Evolutionary conservation across 2,888 invertebrate species (phyloP).

Genomic region (Drosophila eohydei): DNA sequence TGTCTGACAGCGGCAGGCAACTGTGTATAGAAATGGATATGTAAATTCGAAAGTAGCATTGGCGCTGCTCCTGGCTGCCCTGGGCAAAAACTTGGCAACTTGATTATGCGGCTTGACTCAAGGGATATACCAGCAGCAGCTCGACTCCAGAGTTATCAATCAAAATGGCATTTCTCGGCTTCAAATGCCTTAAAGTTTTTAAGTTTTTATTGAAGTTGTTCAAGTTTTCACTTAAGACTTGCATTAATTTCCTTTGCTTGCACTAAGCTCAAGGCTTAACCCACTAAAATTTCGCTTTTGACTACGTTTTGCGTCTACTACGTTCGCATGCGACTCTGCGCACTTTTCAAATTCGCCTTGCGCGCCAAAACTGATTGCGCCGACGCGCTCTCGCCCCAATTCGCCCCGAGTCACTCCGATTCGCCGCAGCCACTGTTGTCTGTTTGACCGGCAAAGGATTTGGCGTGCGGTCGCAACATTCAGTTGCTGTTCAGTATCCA

Average conservation of each 20-base stretch:
- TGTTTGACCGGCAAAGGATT: conserved; percentile 69
- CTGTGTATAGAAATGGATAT: conserved; percentile 16
- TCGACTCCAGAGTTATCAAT: neutral
- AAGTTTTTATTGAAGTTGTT: neutral
- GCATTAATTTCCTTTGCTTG: neutral
- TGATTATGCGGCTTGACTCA: conserved; percentile 49
- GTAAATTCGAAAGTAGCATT: conserved; percentile 23
- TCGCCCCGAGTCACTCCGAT: conserved; percentile 33
- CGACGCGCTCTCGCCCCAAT: conserved; percentile 49
- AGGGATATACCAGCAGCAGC: conserved; percentile 25
- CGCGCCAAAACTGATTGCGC: conserved; percentile 62
- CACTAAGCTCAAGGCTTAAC: neutral
- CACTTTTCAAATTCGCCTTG: conserved; percentile 30
- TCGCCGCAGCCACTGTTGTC: conserved; percentile 58
- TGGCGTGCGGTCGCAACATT: conserved; percentile 44
- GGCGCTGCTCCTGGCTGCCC: conserved; percentile 24
- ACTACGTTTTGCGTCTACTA: conserved; percentile 23
- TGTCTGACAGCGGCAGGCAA: conserved; percentile 14
- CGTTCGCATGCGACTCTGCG: conserved; percentile 57
- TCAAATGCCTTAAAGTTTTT: neutral
- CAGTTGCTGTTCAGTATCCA: conserved; percentile 64
- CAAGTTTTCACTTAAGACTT: too few species aligned
- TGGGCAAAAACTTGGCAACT: conserved; percentile 44
- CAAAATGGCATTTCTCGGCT: neutral
- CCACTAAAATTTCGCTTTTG: neutral